A percentile compares a stretch with the other conserved stretches of the same genome.
These are phyloP conservation scores for Tokudaia muenninki DNA, from an alignment of 2,797 vertebrate genomes.

Conservation along the genomic window DNA sequence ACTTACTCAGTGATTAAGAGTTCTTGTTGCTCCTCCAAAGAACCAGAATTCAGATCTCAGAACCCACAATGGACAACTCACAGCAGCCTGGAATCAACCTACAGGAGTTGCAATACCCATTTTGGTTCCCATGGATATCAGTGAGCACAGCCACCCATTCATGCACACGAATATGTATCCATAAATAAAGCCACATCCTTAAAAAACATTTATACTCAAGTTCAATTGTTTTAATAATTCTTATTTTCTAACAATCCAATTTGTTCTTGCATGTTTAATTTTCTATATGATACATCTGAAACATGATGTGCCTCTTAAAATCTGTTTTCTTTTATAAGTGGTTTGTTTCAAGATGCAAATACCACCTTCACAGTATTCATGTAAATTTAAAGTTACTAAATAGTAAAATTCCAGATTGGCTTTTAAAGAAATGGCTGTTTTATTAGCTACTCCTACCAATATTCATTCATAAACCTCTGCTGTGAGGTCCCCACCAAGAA, in stretches of 20 bases:
- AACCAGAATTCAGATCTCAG: neutral
- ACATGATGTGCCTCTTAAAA: neutral
- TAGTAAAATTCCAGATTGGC: neutral
- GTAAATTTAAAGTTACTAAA: neutral
- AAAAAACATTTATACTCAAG: neutral
- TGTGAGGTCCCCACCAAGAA: neutral
- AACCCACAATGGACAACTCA: neutral
- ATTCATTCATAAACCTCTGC: neutral
- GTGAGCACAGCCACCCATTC: neutral
- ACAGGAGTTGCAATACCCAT: no score
- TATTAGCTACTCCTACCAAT: neutral
- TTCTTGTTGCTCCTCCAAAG: neutral
- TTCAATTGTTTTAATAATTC: neutral
- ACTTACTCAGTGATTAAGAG: neutral
- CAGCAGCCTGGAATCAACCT: neutral
- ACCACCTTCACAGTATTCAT: neutral
- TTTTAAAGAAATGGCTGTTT: neutral
- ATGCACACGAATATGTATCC: neutral
- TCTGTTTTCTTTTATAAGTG: slow-evolving; percentile 35
- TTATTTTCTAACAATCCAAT: neutral
- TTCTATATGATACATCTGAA: neutral
- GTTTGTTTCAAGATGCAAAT: slow-evolving; percentile 14
- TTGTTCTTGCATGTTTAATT: neutral
- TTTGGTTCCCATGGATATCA: neutral
- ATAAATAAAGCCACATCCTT: neutral